Percentiles rank a stretch among this genome's conserved stretches.
These are phyloP conservation scores for Erebia palarica DNA, from an alignment of 2,888 invertebrate species.

Conservation along the genomic window DNA sequence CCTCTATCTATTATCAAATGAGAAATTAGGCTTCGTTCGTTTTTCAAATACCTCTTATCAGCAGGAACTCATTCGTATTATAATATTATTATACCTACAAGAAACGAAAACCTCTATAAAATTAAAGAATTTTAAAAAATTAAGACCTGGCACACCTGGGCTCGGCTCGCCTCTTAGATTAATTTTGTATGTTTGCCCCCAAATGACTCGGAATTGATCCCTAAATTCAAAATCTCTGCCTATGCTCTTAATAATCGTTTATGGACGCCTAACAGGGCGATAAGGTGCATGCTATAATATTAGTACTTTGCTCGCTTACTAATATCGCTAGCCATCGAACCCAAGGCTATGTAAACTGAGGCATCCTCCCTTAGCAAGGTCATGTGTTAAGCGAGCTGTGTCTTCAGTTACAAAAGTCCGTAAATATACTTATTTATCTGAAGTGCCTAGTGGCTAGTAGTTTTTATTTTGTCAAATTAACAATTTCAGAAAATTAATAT, in stretches of 20 bases:
- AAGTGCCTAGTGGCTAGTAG: neutral
- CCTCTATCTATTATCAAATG: neutral
- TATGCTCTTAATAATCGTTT: no score
- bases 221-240: no score
- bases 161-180: no score
- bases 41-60: neutral
- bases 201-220: no score
- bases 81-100: no score
- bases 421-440: neutral
- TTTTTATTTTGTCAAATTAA: neutral
- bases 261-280: no score
- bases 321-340: neutral
- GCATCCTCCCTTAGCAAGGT: slow-evolving; percentile 4
- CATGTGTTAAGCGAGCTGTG: neutral
- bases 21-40: neutral
- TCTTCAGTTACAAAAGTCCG: slow-evolving; percentile 8
- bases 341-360: neutral
- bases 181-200: no score
- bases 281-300: neutral
- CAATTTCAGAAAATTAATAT: no score
- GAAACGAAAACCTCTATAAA: no score
- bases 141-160: no score
- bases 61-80: neutral
- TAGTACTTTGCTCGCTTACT: neutral
- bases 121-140: no score